A percentile compares a stretch with the other conserved stretches of the same genome.
Evolutionary conservation across 2,113 vertebrate species (phyloP).

Genomic region (Herpailurus yagouaroundi): DNA sequence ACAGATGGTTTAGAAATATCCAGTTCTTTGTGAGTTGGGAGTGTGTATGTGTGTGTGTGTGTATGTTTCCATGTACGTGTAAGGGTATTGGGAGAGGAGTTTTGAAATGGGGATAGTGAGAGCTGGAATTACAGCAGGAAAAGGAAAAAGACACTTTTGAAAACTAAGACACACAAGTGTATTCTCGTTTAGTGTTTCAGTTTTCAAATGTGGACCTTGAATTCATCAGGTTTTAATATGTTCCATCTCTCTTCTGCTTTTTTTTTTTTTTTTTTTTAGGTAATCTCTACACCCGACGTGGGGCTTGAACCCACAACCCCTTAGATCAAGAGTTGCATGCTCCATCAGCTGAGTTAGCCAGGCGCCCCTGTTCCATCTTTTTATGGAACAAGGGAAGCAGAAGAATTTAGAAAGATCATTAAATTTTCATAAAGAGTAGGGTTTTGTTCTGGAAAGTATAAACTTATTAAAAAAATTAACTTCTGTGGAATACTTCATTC

Average conservation of each 20-base stretch:
- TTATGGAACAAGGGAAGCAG: not conserved
- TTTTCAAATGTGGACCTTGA: not conserved
- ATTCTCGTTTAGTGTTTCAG: not conserved
- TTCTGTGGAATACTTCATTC: not conserved
- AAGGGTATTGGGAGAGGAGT: not conserved
- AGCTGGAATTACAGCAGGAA: not conserved
- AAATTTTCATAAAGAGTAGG: not conserved
- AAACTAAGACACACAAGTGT: not conserved
- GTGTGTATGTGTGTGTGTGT: not conserved
- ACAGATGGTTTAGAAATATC: not conserved
- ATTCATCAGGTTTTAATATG: not conserved
- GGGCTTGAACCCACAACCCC: not conserved
- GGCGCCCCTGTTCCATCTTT: not conserved
- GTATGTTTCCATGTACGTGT: not conserved
- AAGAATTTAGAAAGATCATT: not conserved
- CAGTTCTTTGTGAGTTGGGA: not conserved
- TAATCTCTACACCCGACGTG: not conserved
- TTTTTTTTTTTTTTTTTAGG: not conserved
- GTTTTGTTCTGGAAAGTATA: not conserved
- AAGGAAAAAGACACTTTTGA: not conserved
- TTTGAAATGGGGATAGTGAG: not conserved
- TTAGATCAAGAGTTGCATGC: not conserved
- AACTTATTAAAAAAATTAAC: not conserved
- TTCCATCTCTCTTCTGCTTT: not conserved
- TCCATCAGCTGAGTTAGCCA: not conserved